Percentiles rank a stretch among this genome's conserved stretches.
These are phyloP conservation scores for Brenthis hecate DNA, from an alignment of 2,888 invertebrate species.

Conservation along the genomic window DNA sequence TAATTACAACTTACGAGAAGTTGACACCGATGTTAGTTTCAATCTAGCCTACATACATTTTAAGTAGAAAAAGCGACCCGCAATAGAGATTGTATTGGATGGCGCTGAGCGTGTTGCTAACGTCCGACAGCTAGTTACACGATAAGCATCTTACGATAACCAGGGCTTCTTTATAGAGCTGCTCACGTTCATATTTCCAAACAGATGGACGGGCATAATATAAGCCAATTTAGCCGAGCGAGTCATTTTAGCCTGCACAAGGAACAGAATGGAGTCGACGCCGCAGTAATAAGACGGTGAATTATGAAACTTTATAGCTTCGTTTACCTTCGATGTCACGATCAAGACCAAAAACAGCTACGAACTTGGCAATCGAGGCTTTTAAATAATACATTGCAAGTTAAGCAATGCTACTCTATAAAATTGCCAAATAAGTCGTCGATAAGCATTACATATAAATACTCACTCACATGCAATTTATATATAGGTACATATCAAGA, in stretches of 20 bases:
- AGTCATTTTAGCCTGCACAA: constrained; percentile 50
- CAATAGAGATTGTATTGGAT: constrained; percentile 52
- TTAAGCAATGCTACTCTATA: constrained; percentile 33
- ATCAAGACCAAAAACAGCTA: constrained; percentile 57
- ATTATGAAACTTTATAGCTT: constrained; percentile 54
- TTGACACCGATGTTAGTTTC: constrained; percentile 37
- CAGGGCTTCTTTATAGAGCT: constrained; percentile 69
- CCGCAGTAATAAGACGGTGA: constrained; percentile 45
- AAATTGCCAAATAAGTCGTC: constrained; percentile 35
- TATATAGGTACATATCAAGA: background rate
- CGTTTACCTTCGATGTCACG: constrained; percentile 56
- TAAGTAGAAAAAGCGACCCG: constrained; percentile 49
- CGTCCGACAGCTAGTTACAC: constrained; percentile 66
- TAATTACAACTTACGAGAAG: constrained; percentile 34
- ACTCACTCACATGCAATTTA: too few species aligned
- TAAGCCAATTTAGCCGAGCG: constrained; percentile 63
- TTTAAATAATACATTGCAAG: constrained; percentile 40
- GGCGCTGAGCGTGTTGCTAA: constrained; percentile 54
- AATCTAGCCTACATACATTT: constrained; percentile 47
- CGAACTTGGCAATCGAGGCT: constrained; percentile 45
- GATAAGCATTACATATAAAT: background rate
- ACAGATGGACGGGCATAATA: constrained; percentile 62
- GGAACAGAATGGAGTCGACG: constrained; percentile 45
- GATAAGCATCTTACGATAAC: constrained; percentile 66
- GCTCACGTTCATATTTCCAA: constrained; percentile 59